Base-by-base conservation (phyloP, 2,113 vertebrate genomes). In the Daphoenositta chrysoptera region DNA sequence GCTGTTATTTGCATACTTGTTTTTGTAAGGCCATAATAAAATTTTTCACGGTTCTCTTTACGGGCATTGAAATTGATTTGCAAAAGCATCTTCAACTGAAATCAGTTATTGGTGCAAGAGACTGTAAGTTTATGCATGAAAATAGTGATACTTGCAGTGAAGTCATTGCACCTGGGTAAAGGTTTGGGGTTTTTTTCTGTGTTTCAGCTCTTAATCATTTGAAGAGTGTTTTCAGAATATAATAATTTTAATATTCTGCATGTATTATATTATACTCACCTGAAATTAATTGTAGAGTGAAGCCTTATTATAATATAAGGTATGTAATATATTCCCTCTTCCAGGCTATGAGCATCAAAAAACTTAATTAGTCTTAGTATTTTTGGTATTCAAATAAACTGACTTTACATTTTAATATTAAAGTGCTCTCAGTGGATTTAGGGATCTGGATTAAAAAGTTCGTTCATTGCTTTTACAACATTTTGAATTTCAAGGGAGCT, bases 311-410 rank as follows among this genome's bases (percentile, higher is more conserved):
- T n/a, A 51, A 48, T 63, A 66, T 23, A 89, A 81, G 2, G 13
- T 77, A 48, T 48, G 13, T 90, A 72, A 79, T 82, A 61, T 93
- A 70, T 80, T 87, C 28, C 16, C 13, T 89, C 39, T 85, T 91
- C 24, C n/a, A 68, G 33, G 44, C 35, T 77, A 12, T 60, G 51
- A 89, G 26, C 3, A 2, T 86, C 12, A 56, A 39, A 91, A 64
- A 6, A 47, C 22, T 58, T 91, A 44, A 35, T 77, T 93, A 76
- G 83, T 86, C 15, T 31, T 70, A 92, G 50, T 93, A 83, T 58
- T 90, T 68, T 77, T 73, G 23, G 35, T 96, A 80, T 96, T 97
- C 77, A 90, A 76, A 91, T 85, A 89, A 85, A 77, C 68, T 60
- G 71, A 78, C 54, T 93, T 83, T 80, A 70, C 33, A 77, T 58